A percentile compares a stretch with the other conserved stretches of the same genome.
These are phyloP conservation scores for Hydrolagus affinis DNA, from an alignment of 2,113 vertebrate genomes.

Conservation along the genomic window DNA sequence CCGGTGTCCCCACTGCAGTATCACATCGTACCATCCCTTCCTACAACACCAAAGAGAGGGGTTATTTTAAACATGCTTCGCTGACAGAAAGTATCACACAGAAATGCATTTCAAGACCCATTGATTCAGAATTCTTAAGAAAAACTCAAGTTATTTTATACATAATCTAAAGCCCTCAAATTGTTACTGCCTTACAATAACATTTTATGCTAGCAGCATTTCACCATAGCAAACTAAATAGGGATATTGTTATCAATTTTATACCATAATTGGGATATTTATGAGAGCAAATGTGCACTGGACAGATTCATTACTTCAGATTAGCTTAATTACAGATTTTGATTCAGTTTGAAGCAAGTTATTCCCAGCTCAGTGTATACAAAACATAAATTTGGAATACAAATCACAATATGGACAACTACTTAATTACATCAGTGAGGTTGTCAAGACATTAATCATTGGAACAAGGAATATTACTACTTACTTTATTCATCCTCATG, in stretches of 20 bases:
- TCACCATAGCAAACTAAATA: not conserved
- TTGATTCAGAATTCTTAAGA: not conserved
- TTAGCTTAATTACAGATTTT: too few species aligned
- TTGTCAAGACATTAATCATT: not conserved
- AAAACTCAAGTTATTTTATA: not conserved
- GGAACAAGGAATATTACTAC: constrained; percentile 13
- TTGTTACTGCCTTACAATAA: not conserved
- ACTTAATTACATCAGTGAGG: too few species aligned
- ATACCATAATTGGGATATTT: not conserved
- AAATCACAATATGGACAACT: not conserved
- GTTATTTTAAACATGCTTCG: not conserved
- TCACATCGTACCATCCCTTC: constrained; percentile 99
- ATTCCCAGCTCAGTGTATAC: not conserved
- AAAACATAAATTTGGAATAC: not conserved
- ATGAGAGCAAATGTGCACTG: not conserved
- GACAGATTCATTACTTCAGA: too few species aligned
- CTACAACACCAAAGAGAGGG: constrained; percentile 46
- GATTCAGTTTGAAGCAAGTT: not conserved
- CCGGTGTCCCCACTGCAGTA: constrained; percentile 93
- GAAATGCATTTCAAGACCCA: too few species aligned
- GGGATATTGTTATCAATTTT: not conserved
- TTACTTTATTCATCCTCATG: constrained; percentile 99
- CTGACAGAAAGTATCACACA: not conserved
- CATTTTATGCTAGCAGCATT: not conserved
- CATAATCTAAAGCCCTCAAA: not conserved